phyloP scores from a whole-genome alignment of 2,113 vertebrate genomes.

The Corythornis madagascariensis region DNA sequence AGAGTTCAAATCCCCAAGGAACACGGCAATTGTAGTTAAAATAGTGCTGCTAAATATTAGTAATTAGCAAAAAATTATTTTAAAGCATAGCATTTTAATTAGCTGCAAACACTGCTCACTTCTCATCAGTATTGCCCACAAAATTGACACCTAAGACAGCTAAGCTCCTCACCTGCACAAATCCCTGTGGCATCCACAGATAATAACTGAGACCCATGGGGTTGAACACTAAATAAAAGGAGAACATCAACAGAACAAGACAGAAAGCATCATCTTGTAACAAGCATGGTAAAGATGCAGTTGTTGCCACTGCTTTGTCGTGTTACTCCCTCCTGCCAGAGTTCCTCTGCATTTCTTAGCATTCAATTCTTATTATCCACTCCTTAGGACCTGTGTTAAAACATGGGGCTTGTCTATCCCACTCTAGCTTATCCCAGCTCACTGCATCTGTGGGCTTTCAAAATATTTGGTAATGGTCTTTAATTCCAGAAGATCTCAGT shows the following conservation, averaged over 20 bases:
- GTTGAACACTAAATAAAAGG: neutral
- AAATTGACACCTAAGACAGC: neutral
- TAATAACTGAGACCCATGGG: neutral
- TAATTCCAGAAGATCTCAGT: neutral
- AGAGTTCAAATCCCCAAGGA: constrained; percentile 7
- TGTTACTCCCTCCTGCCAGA: neutral
- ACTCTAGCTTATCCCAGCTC: neutral
- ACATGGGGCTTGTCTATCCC: neutral
- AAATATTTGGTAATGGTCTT: neutral
- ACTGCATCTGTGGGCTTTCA: neutral
- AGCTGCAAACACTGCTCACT: neutral
- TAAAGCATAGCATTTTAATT: constrained; percentile 31
- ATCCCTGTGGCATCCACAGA: neutral
- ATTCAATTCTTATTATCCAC: neutral
- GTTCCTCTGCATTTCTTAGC: neutral
- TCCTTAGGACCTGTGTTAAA: neutral
- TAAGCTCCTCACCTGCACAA: neutral
- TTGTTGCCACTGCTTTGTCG: neutral
- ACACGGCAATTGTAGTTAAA: constrained; percentile 29
- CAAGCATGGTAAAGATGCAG: neutral
- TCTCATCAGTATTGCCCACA: neutral
- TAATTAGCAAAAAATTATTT: constrained; percentile 46
- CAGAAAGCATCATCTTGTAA: neutral
- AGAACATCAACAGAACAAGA: neutral
- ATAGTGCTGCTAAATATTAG: constrained; percentile 26